Evolutionary conservation across 2,113 vertebrate species (phyloP), one percentile per base, ranked within the genome.

Genomic region (Phylloscopus trochiloides): DNA sequence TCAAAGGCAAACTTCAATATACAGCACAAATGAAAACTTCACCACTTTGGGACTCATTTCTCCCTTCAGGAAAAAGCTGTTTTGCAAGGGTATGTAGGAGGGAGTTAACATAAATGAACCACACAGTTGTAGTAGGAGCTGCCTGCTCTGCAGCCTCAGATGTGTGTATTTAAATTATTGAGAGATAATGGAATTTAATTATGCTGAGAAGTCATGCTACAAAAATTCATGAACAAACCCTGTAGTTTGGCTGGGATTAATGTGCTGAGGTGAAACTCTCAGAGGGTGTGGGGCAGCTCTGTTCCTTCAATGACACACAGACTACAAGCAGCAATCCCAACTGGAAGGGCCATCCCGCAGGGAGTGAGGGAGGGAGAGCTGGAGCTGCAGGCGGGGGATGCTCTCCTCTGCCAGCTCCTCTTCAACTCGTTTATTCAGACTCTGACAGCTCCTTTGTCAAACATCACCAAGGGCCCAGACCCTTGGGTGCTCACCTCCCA

Each of bases 1-100:
- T 98, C 97, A 97, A 97, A 98, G 95, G 94, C 86, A 95, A 96
- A 94, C 81, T 94, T 92, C 78, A 92, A 75, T 81, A 71, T n/a
- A 91, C 80, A 85, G 88, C 88, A 95, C 93, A 97, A 95, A 94
- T 43, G 76, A 96, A 94, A 95, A 81, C 88, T 86, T 96, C 86
- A 94, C 82, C 95, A 85, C 91, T 86, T 40, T 84, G 95, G 92
- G 95, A 96, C 79, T 94, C 61, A 18, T 93, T 93, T 88, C 75
- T 97, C 90, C 90, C 95, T 88, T 78, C 90, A 92, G 86, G 92
- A 96, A 93, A 95, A 95, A 86, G 88, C 88, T 78, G 86, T 96
- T 95, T 94, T 96, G 86, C 92, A 83, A 55, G 90, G 88, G 72
- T 71, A 94, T 1, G 83, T 95, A 81, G 94, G 95, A 96, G 91